Base-by-base conservation (phyloP, 2,113 vertebrate genomes). In the Hymenochirus boettgeri region DNA sequence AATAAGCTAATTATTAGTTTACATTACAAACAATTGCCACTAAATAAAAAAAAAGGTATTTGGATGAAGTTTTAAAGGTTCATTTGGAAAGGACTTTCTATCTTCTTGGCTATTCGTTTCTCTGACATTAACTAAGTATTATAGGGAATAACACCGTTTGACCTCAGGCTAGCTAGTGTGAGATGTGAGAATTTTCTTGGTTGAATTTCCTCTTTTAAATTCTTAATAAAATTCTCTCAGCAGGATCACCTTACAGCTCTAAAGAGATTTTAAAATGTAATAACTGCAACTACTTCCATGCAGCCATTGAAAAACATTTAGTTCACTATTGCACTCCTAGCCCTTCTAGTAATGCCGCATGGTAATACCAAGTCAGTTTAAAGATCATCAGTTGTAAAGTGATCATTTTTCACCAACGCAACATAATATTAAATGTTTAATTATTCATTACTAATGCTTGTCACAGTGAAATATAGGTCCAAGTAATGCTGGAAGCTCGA, bases 401-500 rank as follows among this genome's bases (percentile, higher is more conserved):
- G 88, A 90, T 87, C 83, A 89, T 94, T 93, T 93, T 90, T 89
- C 81, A 87, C 79, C 74, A 76, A 83, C 74, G 86, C 86, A 89
- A 84, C 83, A 83, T 92, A 91, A 90, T 95, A 94, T 97, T 86
- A 92, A 91, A 90, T 84, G 85, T 83, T 94, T 95, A 96, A 95
- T 98, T 97, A 97, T 96, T 96, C 90, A 95, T 95, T 83, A 85
- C 85, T 88, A 91, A 90, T 86, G 87, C 82, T 75, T 93, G 92
- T 90, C 92, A 86, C 81, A 73, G 83, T 92, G 92, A 95, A 92
- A 91, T 88, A 95, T 91, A 85, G 82, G 82, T 79, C 80, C 77
- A 48, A 78, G 86, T 81, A 80, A 89, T 87, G 90, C 86, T 82
- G 89, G 90, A 87, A 90, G 86, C 81, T 85, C 85, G 79, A 81